Evolutionary conservation across 2,797 vertebrate genomes (phyloP).

Genomic region (Helostoma temminkii): DNA sequence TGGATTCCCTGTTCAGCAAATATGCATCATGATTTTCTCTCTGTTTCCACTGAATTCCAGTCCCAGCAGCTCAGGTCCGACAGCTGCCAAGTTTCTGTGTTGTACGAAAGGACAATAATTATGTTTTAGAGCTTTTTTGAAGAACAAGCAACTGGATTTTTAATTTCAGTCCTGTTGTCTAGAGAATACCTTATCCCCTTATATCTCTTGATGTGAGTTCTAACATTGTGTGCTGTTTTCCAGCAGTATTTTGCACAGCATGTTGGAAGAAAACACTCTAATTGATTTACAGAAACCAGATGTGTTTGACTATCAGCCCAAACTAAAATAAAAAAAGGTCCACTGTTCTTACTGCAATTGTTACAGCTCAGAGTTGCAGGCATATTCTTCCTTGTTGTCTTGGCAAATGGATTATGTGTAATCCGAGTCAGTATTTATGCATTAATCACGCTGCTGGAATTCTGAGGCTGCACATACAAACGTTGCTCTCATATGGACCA

Average conservation of each 20-base stretch:
- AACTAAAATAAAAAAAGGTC: conserved; percentile 32
- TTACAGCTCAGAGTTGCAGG: conserved; percentile 32
- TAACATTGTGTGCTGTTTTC: conserved; percentile 38
- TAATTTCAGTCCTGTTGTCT: conserved; percentile 16
- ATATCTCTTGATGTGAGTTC: conserved; percentile 14
- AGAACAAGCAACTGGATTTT: conserved; percentile 17
- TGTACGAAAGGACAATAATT: neutral
- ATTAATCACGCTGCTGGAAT: conserved; percentile 61
- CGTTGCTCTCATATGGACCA: conserved; percentile 22
- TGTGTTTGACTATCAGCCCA: conserved; percentile 50
- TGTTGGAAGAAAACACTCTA: conserved; percentile 2
- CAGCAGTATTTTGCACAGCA: conserved; percentile 34
- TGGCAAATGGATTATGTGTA: conserved; percentile 44
- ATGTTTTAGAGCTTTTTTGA: conserved; percentile 11
- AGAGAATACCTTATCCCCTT: conserved; percentile 5
- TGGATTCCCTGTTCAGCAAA: conserved; percentile 8
- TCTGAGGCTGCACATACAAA: conserved; percentile 20
- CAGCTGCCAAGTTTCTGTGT: conserved; percentile 17
- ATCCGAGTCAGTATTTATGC: conserved; percentile 53
- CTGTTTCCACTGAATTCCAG: conserved; percentile 16
- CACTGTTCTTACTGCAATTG: conserved; percentile 20
- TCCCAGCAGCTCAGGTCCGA: conserved; percentile 6
- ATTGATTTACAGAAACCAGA: conserved; percentile 66
- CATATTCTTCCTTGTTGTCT: conserved; percentile 17
- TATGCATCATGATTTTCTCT: conserved; percentile 23